phyloP scores from a whole-genome alignment of 2,113 vertebrate species.

The Penelope pileata region DNA sequence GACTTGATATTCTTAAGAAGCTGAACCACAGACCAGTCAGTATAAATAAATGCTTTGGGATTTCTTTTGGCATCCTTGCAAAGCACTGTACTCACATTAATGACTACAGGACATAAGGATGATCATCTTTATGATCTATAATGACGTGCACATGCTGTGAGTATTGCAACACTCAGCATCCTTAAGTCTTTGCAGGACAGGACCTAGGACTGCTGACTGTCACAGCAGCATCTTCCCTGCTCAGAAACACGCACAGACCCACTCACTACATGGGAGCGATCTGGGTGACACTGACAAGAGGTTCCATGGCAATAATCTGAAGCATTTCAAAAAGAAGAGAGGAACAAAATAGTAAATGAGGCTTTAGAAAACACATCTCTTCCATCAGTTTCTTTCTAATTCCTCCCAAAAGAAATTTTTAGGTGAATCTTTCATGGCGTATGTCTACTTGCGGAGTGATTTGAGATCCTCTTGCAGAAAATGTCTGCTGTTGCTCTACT shows the following conservation, averaged over 20 bases:
- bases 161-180: not conserved
- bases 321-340: not conserved
- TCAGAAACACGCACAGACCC: not conserved
- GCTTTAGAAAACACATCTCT: not conserved
- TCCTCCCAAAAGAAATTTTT: not conserved
- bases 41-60: not conserved
- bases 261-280: not conserved
- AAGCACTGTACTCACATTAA: not conserved
- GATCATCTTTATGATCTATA: not conserved
- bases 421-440: not conserved
- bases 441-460: fast-evolving
- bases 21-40: not conserved
- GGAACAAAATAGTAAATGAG: not conserved
- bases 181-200: fast-evolving
- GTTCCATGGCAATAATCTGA: not conserved
- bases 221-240: not conserved
- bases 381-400: not conserved
- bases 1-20: not conserved
- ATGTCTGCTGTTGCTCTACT: not conserved
- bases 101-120: not conserved
- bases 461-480: not conserved
- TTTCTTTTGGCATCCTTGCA: not conserved
- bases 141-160: not conserved
- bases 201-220: not conserved
- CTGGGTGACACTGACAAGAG: not conserved